Percentiles rank a stretch among this genome's conserved stretches.
These are phyloP conservation scores for Upupa epops DNA, from an alignment of 2,113 vertebrate genomes.

Conservation along the genomic window DNA sequence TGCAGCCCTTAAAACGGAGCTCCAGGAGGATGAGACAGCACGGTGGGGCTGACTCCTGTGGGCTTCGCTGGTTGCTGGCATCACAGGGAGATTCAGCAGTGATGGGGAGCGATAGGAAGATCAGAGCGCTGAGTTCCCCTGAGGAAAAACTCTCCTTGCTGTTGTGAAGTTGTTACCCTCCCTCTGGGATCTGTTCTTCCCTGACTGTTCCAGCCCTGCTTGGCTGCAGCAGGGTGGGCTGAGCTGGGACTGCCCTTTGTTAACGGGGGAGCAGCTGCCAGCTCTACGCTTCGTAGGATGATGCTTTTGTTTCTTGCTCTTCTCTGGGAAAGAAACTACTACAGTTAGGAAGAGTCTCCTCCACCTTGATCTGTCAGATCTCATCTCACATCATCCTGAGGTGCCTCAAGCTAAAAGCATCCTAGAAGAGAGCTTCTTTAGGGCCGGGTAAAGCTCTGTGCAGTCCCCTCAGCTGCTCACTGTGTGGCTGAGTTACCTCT, in stretches of 20 bases:
- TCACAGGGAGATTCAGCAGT: background rate
- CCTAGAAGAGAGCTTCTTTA: background rate
- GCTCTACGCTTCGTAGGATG: background rate
- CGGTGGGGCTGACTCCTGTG: background rate
- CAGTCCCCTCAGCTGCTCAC: background rate
- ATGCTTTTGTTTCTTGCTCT: background rate
- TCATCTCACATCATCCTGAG: background rate
- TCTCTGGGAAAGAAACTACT: background rate
- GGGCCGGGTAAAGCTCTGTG: background rate
- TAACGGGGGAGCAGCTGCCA: background rate
- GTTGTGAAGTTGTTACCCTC: background rate
- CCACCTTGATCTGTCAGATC: background rate
- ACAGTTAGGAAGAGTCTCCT: background rate
- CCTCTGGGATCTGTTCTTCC: background rate
- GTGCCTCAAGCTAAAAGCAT: background rate
- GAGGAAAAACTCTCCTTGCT: background rate
- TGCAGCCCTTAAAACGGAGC: background rate
- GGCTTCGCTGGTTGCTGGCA: background rate
- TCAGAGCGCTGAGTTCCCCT: background rate
- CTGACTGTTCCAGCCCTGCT: background rate
- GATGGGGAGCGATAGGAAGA: background rate
- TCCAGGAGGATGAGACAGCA: background rate
- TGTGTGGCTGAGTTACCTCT: background rate
- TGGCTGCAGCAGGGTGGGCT: background rate
- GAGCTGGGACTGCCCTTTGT: accelerated